A percentile compares a stretch with the other conserved stretches of the same genome.
Evolutionary conservation across 2,113 vertebrate genomes (phyloP).

Genomic region (Pygoscelis adeliae): DNA sequence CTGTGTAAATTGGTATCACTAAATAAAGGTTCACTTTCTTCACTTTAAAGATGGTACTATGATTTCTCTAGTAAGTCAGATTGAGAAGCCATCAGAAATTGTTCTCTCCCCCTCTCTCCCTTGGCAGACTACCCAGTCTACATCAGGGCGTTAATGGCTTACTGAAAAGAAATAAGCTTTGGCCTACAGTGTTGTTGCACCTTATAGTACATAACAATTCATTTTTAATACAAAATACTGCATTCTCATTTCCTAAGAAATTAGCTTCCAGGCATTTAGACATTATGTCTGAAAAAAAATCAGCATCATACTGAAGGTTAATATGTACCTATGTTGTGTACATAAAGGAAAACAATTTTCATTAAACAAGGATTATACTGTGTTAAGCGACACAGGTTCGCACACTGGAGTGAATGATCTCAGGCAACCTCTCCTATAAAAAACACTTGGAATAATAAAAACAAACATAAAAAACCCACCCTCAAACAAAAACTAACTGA

Average conservation of each 20-base stretch:
- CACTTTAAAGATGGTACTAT: neutral
- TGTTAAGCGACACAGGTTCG: neutral
- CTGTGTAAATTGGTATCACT: neutral
- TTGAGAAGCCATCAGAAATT: neutral
- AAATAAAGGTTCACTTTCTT: neutral
- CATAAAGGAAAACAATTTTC: neutral
- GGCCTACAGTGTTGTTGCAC: neutral
- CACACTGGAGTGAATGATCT: neutral
- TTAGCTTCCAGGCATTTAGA: neutral
- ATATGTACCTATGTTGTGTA: too few relatives aligned
- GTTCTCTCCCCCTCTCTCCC: neutral
- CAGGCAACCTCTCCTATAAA: neutral
- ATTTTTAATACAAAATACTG: neutral
- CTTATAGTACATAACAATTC: neutral
- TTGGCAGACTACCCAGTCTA: neutral
- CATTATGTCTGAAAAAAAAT: neutral
- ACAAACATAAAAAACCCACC: neutral
- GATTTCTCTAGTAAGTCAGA: neutral
- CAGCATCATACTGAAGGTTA: neutral
- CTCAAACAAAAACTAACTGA: neutral
- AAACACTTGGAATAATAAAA: neutral
- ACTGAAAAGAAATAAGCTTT: neutral
- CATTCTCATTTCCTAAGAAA: neutral
- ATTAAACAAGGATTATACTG: neutral
- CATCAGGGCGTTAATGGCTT: neutral